A percentile compares a stretch with the other conserved stretches of the same genome.
phyloP scores from a whole-genome alignment of 2,113 vertebrate genomes.

The Syrrhaptes paradoxus region DNA sequence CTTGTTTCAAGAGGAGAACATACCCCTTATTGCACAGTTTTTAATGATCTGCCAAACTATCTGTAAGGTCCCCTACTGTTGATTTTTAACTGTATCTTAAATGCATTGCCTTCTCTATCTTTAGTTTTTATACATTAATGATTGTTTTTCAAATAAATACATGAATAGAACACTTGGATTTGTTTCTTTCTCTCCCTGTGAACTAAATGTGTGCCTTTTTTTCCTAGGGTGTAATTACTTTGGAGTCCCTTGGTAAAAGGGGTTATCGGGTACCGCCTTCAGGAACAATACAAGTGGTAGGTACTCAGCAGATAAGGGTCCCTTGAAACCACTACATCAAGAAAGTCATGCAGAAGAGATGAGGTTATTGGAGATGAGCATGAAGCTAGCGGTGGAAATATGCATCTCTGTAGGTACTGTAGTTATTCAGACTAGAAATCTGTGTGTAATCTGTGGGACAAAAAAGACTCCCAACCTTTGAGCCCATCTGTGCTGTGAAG shows the following conservation, averaged over 20 bases:
- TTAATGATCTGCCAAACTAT: background rate
- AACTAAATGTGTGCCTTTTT: slow-evolving; percentile 35
- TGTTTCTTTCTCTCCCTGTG: background rate
- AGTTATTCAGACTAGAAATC: background rate
- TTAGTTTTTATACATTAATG: background rate
- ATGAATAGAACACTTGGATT: background rate
- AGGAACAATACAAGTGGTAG: slow-evolving; percentile 99
- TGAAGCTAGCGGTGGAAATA: slow-evolving; percentile 32
- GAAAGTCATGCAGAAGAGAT: slow-evolving; percentile 48
- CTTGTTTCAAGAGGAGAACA: background rate
- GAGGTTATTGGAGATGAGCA: slow-evolving; percentile 43
- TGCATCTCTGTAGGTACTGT: slow-evolving; percentile 6
- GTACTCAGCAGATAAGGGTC: slow-evolving; percentile 69
- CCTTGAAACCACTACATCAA: slow-evolving; percentile 32
- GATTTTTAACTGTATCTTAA: background rate
- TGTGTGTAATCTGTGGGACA: background rate
- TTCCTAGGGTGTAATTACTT: slow-evolving; percentile 92
- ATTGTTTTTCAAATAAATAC: background rate
- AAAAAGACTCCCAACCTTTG: background rate
- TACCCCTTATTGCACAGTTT: background rate
- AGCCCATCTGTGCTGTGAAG: background rate
- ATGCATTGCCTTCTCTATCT: background rate
- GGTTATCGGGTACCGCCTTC: slow-evolving; percentile 99
- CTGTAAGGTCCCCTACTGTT: background rate
- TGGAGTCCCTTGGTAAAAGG: slow-evolving; percentile 98